Percentiles rank a stretch among this genome's conserved stretches.
These are phyloP conservation scores for Drosophila leontia DNA, from an alignment of 1,140 invertebrate genomes.

Conservation along the genomic window DNA sequence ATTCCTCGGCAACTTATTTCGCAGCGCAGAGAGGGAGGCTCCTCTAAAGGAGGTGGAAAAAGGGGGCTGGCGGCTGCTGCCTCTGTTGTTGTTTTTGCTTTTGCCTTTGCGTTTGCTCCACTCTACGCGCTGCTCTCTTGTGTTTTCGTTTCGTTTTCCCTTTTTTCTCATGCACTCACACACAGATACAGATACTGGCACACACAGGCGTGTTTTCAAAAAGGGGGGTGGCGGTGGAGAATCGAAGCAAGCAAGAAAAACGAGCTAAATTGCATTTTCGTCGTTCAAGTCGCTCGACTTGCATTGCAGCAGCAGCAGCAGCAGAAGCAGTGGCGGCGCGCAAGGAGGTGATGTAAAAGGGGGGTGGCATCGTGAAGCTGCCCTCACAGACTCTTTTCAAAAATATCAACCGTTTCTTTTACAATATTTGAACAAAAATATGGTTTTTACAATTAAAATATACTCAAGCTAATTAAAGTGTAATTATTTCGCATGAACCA, in stretches of 20 bases:
- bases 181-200: background rate
- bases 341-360: conserved; percentile 11
- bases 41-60: conserved; percentile 8
- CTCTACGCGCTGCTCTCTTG: conserved; percentile 58
- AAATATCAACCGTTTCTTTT: background rate
- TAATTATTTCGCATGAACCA: background rate
- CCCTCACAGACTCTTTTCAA: background rate
- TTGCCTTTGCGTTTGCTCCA: conserved; percentile 50
- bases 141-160: conserved; percentile 82
- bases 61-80: conserved; percentile 49
- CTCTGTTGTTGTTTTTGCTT: conserved; percentile 33
- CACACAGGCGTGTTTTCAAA: conserved; percentile 49
- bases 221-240: conserved; percentile 20
- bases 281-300: conserved; percentile 63
- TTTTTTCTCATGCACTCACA: conserved; percentile 67
- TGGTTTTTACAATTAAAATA: background rate
- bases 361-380: background rate
- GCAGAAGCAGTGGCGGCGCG: conserved; percentile 43
- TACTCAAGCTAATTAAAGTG: conserved; percentile 6
- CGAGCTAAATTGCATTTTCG: conserved; percentile 82
- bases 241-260: conserved; percentile 77
- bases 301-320: conserved; percentile 25
- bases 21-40: conserved; percentile 28
- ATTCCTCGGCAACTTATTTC: conserved; percentile 78
- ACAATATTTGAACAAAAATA: background rate